Evolutionary conservation across 2,797 vertebrate genomes (phyloP).

Genomic region (Synanceia verrucosa): DNA sequence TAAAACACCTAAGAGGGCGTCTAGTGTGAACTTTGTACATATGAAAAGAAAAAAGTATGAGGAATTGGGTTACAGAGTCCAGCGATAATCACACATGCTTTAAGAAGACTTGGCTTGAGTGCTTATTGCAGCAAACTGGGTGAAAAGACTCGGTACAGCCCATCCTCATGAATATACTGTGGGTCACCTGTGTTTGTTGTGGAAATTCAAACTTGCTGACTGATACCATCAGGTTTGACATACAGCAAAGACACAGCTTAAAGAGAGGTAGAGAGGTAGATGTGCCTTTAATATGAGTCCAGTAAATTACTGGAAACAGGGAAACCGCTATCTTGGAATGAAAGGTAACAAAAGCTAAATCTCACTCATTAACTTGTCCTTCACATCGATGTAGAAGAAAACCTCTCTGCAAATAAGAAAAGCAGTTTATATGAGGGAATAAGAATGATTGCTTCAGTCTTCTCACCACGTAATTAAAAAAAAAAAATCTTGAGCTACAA

Average conservation of each 20-base stretch:
- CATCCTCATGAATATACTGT: slow-evolving; percentile 11
- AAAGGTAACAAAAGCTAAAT: too few species aligned
- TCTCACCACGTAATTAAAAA: not conserved
- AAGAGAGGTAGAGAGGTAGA: too few species aligned
- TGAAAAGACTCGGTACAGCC: not conserved
- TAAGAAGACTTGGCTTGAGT: not conserved
- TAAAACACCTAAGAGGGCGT: slow-evolving; percentile 27
- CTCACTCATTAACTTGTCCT: too few species aligned
- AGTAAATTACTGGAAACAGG: too few species aligned
- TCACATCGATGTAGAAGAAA: too few species aligned
- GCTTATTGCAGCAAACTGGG: slow-evolving; percentile 1
- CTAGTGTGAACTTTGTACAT: slow-evolving; percentile 49
- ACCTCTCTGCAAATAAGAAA: not conserved
- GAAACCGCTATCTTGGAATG: too few species aligned
- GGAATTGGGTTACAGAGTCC: slow-evolving; percentile 22
- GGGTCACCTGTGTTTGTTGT: slow-evolving; percentile 57
- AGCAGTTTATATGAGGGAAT: not conserved
- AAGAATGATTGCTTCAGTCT: not conserved
- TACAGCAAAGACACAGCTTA: not conserved
- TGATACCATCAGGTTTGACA: slow-evolving; percentile 8
- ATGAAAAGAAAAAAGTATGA: slow-evolving; percentile 1
- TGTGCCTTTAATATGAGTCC: too few species aligned
- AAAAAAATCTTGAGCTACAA: not conserved
- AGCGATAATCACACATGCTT: slow-evolving; percentile 17
- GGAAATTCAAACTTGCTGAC: slow-evolving; percentile 41